These are phyloP conservation scores for Silvanus unidentatus DNA, from an alignment of 2,888 invertebrate species.

Conservation along the genomic window DNA sequence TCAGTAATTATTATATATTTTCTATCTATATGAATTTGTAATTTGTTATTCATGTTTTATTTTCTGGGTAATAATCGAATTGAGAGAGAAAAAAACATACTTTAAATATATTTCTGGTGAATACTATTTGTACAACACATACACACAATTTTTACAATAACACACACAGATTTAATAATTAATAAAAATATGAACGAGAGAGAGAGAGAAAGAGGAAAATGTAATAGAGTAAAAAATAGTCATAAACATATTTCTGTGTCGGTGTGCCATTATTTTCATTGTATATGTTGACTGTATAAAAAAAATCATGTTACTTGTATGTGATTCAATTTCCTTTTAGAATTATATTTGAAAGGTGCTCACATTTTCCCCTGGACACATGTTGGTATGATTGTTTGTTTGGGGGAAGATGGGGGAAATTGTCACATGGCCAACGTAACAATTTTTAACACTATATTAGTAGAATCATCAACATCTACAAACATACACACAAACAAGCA, in stretches of 20 bases:
- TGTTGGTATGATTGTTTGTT: no score
- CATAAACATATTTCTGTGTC: conserved; percentile 41
- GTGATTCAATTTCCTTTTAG: no score
- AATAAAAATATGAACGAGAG: not conserved
- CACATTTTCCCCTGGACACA: no score
- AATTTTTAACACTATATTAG: not conserved
- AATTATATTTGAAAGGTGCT: no score
- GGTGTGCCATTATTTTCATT: conserved; percentile 46
- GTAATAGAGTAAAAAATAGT: conserved; percentile 24
- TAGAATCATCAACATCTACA: conserved; percentile 30
- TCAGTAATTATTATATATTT: conserved; percentile 50
- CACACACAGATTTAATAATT: conserved; percentile 2
- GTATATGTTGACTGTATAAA: conserved; percentile 33
- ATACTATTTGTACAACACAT: conserved; percentile 47
- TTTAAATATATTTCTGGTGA: conserved; percentile 40
- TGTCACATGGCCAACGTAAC: no score
- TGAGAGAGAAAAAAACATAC: no score
- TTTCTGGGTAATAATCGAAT: conserved; percentile 33
- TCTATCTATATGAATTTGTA: conserved; percentile 45
- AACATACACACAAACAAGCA: no score
- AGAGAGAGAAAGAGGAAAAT: not conserved
- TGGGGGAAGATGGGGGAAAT: no score
- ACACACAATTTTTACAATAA: conserved; percentile 18
- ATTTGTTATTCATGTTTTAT: conserved; percentile 47
- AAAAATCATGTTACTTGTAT: no score